These are phyloP conservation scores for Gopherus evgoodei DNA, from an alignment of 2,113 vertebrate genomes.

Conservation along the genomic window DNA sequence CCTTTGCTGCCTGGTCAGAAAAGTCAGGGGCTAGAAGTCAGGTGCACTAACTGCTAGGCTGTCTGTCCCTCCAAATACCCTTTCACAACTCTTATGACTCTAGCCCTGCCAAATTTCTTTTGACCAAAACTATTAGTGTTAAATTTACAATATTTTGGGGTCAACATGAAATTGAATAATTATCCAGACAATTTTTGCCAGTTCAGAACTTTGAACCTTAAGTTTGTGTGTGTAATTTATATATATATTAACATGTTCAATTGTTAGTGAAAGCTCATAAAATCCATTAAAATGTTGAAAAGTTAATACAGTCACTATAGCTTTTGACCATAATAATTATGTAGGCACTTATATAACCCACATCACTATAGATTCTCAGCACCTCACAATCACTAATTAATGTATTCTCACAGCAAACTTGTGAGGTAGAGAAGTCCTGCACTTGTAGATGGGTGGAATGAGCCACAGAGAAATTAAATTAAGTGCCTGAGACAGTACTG, in stretches of 20 bases:
- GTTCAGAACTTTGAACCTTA: background rate
- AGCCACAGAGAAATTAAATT: background rate
- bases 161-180: background rate
- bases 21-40: background rate
- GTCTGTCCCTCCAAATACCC: background rate
- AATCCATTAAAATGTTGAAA: background rate
- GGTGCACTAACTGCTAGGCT: background rate
- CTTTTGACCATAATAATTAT: background rate
- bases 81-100: background rate
- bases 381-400: background rate
- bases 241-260: background rate
- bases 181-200: background rate
- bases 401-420: background rate
- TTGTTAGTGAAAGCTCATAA: background rate
- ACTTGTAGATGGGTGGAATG: background rate
- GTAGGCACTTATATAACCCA: background rate
- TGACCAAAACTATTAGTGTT: background rate
- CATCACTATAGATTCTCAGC: background rate
- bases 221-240: background rate
- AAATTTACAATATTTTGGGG: background rate
- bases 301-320: background rate
- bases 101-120: background rate
- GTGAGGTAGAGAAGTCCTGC: background rate
- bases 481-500: background rate
- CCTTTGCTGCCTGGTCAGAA: background rate